These are phyloP conservation scores for Eupeodes corollae DNA, from an alignment of 1,140 invertebrate species.

Conservation along the genomic window DNA sequence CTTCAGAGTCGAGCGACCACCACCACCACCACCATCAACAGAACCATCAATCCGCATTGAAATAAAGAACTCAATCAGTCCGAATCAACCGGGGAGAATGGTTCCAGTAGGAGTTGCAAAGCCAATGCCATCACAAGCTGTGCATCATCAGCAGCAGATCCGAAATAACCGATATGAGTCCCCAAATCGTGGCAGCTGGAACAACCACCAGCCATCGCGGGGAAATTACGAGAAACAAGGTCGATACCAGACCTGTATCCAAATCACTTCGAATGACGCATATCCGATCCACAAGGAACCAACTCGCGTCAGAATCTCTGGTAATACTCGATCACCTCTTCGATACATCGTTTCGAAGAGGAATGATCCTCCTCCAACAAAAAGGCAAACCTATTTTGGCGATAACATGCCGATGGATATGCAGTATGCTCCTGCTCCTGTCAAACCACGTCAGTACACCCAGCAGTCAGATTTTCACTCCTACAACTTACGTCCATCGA, in stretches of 20 bases:
- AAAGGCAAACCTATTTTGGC: constrained; percentile 6
- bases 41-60: constrained; percentile 27
- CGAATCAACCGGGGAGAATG: constrained; percentile 24
- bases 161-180: too few species aligned
- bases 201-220: too few species aligned
- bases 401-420: background rate
- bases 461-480: background rate
- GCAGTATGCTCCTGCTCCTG: too few species aligned
- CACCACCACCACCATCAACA: background rate
- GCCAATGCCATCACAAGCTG: constrained; percentile 19
- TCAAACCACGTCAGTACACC: background rate
- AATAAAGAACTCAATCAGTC: constrained; percentile 33
- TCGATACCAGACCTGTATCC: too few species aligned
- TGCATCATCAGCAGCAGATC: background rate
- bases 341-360: background rate
- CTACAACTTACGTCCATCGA: background rate
- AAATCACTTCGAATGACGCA: too few species aligned
- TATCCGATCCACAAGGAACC: background rate
- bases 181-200: too few species aligned
- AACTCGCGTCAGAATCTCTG: background rate
- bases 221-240: too few species aligned
- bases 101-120: constrained; percentile 34
- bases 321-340: background rate
- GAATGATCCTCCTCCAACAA: background rate
- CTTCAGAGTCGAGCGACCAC: constrained; percentile 16